Evolutionary conservation across 2,888 invertebrate genomes (phyloP).

Genomic region (Phytoseiulus persimilis): DNA sequence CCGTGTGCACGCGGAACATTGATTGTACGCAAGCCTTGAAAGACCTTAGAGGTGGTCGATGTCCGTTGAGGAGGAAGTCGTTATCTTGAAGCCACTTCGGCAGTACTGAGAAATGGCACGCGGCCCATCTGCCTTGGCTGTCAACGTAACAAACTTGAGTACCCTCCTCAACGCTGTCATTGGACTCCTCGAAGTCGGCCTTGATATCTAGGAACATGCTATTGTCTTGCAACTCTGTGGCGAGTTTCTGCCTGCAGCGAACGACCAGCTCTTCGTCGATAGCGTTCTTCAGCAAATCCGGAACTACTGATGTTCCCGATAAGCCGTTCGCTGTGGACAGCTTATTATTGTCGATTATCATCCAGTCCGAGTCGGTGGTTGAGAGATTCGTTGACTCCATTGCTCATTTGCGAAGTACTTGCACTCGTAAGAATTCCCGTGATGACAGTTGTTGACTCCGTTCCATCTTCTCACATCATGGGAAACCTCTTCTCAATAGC

Average conservation of each 20-base stretch:
- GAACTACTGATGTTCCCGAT: slow-evolving; percentile 13
- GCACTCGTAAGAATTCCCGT: not conserved
- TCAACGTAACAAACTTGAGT: slow-evolving; percentile 37
- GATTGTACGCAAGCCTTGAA: slow-evolving; percentile 36
- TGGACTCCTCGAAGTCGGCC: slow-evolving; percentile 30
- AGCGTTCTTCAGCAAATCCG: slow-evolving; percentile 33
- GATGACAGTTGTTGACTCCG: not conserved
- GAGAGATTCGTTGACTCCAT: not conserved
- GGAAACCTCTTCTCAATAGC: not conserved
- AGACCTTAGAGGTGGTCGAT: slow-evolving; percentile 39
- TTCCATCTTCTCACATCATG: not conserved
- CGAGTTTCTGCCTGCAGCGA: slow-evolving; percentile 36
- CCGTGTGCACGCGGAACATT: slow-evolving; percentile 37
- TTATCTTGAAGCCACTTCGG: slow-evolving; percentile 40
- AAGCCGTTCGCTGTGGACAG: slow-evolving; percentile 38
- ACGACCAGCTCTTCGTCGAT: slow-evolving; percentile 10
- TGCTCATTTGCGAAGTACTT: not conserved
- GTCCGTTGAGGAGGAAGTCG: slow-evolving; percentile 38
- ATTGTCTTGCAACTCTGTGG: slow-evolving; percentile 35
- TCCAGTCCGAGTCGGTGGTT: not conserved
- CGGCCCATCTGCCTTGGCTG: slow-evolving; percentile 38
- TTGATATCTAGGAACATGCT: slow-evolving; percentile 36
- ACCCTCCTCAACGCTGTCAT: slow-evolving; percentile 36
- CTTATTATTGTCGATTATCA: not conserved
- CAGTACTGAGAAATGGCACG: slow-evolving; percentile 26